Evolutionary conservation across 2,888 invertebrate species (phyloP).

Genomic region (Meta bourneti): DNA sequence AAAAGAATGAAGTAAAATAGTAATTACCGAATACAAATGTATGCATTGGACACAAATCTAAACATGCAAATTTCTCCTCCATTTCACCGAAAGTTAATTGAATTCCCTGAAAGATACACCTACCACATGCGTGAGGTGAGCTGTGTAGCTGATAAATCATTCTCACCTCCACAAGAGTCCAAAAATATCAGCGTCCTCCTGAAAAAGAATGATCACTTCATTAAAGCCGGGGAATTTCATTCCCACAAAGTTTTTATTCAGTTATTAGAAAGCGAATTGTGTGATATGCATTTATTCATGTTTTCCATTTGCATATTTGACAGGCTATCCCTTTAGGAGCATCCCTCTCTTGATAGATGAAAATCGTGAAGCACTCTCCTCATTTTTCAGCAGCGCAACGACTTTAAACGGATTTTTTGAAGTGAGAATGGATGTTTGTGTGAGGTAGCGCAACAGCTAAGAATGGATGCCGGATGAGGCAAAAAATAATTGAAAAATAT

Average conservation of each 20-base stretch:
- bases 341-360: slow-evolving; percentile 29
- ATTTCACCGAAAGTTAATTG: not conserved
- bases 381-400: slow-evolving; percentile 46
- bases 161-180: not conserved
- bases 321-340: slow-evolving; percentile 31
- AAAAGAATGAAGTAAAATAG: no score
- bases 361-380: not conserved
- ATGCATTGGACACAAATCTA: no score
- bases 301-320: slow-evolving; percentile 59
- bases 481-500: slow-evolving; percentile 40
- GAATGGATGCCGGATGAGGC: slow-evolving; percentile 16
- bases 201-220: slow-evolving; percentile 46
- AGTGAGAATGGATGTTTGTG: not conserved
- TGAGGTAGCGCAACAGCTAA: slow-evolving; percentile 16
- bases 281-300: slow-evolving; percentile 62
- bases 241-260: slow-evolving; percentile 32
- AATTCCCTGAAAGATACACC: not conserved
- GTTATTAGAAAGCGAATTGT: slow-evolving; percentile 43
- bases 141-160: not conserved
- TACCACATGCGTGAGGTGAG: not conserved
- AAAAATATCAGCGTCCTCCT: not conserved
- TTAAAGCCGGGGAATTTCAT: slow-evolving; percentile 23
- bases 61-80: not conserved
- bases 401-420: slow-evolving; percentile 54
- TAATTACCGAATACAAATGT: no score